Conservation (phyloP, 2,888 invertebrate genomes). For the Busseola fusca region DNA sequence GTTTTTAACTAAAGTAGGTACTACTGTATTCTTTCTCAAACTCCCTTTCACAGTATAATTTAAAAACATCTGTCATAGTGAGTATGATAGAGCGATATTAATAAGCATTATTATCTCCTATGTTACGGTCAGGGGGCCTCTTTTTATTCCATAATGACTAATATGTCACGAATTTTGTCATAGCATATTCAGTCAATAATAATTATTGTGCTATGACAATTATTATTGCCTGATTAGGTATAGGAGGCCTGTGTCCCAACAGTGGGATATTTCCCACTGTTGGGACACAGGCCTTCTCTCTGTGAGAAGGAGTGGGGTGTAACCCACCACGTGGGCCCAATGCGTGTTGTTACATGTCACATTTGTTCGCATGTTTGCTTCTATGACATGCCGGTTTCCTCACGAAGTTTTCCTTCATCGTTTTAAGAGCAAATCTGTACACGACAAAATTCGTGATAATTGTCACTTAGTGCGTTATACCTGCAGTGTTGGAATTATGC, state of each 20-base stretch:
- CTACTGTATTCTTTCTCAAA: constrained; percentile 15
- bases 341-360: background rate
- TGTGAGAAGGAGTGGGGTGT: background rate
- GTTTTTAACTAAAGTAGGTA: background rate
- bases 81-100: constrained; percentile 33
- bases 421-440: background rate
- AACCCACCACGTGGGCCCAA: background rate
- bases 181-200: background rate
- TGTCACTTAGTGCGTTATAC: background rate
- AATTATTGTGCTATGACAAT: too few species aligned
- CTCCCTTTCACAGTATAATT: constrained; percentile 2
- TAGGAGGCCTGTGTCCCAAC: too few species aligned
- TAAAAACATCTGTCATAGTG: constrained; percentile 7
- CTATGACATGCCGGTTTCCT: background rate
- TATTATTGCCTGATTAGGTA: too few species aligned
- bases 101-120: constrained; percentile 33
- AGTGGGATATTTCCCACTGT: background rate
- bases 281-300: background rate
- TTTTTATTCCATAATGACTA: background rate
- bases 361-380: background rate
- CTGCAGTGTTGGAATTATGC: background rate
- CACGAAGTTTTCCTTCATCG: background rate
- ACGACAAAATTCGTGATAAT: background rate
- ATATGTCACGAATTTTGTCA: background rate
- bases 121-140: constrained; percentile 2